These are phyloP conservation scores for Synanthedon vespiformis DNA, from an alignment of 2,888 invertebrate genomes.

Conservation along the genomic window DNA sequence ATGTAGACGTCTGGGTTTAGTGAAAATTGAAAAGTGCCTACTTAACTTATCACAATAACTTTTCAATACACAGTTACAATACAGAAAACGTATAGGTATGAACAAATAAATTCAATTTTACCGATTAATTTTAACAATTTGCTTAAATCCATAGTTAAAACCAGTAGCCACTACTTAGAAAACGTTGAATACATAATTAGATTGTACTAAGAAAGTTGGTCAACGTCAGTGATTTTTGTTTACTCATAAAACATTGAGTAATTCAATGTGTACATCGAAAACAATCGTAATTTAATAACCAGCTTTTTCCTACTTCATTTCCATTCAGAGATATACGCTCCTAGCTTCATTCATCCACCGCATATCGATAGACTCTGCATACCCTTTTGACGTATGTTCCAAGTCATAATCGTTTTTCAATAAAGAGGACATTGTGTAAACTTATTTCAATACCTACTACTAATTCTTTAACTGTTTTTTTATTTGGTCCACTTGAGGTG, in stretches of 20 bases:
- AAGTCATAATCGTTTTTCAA: slow-evolving; percentile 6
- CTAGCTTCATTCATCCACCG: slow-evolving; percentile 21
- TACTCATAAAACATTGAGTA: not conserved
- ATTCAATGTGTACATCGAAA: not conserved
- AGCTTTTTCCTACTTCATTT: not conserved
- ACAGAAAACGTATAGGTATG: no score
- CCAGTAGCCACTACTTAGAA: not conserved
- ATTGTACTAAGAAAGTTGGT: not conserved
- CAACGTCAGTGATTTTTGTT: not conserved
- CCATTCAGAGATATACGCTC: slow-evolving; percentile 1
- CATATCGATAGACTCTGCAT: slow-evolving; percentile 10
- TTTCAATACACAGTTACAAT: no score
- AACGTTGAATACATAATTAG: not conserved
- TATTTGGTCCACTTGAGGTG: no score
- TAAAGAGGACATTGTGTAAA: not conserved
- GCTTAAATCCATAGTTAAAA: not conserved
- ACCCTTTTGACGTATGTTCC: slow-evolving; percentile 4
- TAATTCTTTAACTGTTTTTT: no score
- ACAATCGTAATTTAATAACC: not conserved
- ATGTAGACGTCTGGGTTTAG: no score
- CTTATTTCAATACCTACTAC: no score
- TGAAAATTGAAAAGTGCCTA: no score
- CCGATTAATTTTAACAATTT: no score
- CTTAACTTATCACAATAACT: no score
- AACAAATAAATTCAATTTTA: no score